phyloP scores from a whole-genome alignment of 2,797 vertebrate genomes.

The Cuniculus paca region DNA sequence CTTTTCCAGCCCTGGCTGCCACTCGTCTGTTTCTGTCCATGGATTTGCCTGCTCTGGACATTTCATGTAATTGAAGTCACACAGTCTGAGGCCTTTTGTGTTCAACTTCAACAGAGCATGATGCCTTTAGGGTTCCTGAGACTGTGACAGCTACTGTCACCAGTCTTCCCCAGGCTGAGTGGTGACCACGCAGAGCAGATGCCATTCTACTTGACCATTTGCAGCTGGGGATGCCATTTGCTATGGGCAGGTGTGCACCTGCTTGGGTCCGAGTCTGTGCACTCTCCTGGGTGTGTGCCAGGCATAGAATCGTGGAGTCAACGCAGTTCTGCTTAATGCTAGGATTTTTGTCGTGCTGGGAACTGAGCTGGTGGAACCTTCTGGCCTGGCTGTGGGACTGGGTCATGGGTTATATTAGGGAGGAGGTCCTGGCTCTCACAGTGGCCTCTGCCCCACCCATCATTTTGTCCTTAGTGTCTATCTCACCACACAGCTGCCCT shows the following conservation, averaged over 20 bases:
- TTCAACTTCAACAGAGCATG: background rate
- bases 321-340: background rate
- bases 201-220: background rate
- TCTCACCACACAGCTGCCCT: background rate
- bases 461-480: background rate
- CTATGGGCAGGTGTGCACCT: background rate
- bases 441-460: background rate
- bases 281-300: background rate
- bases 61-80: background rate
- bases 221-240: background rate
- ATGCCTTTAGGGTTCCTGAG: background rate
- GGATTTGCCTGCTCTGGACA: background rate
- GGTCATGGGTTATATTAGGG: background rate
- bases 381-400: background rate
- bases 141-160: too few relatives aligned
- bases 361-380: background rate
- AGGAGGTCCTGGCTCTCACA: background rate
- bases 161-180: background rate
- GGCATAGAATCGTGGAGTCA: too few relatives aligned
- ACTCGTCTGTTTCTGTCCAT: background rate
- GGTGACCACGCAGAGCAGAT: background rate
- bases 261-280: background rate
- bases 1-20: background rate
- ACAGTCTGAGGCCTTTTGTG: background rate
- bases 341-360: background rate